Percentiles rank a stretch among this genome's conserved stretches.
These are phyloP conservation scores for Coendou prehensilis DNA, from an alignment of 2,797 vertebrate genomes.

Conservation along the genomic window DNA sequence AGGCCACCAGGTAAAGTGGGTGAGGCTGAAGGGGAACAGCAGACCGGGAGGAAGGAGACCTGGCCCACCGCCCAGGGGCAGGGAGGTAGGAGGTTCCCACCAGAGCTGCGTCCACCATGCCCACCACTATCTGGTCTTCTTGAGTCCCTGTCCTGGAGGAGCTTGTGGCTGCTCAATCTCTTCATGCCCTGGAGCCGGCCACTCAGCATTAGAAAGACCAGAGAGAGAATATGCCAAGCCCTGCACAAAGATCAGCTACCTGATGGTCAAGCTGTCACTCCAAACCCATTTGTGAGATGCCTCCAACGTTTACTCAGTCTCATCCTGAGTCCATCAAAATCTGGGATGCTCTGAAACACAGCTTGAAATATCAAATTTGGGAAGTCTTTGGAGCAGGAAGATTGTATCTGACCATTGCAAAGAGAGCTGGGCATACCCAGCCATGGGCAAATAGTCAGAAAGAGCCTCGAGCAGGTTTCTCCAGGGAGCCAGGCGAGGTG, in stretches of 20 bases:
- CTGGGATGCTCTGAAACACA: not conserved
- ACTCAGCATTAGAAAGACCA: not conserved
- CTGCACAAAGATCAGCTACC: not conserved
- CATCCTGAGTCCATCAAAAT: not conserved
- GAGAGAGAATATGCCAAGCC: not conserved
- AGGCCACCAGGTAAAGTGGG: not conserved
- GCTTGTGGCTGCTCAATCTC: not conserved
- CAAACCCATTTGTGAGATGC: not conserved
- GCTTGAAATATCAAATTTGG: not conserved
- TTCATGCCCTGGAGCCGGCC: not conserved
- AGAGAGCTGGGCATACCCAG: constrained; percentile 4
- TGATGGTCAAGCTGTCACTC: not conserved
- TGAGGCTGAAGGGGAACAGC: not conserved
- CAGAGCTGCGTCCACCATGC: not conserved
- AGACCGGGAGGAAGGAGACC: not conserved
- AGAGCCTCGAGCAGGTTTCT: constrained; percentile 32
- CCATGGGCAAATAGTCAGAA: not conserved
- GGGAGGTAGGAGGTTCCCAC: not conserved
- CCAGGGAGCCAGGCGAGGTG: not conserved
- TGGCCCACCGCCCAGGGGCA: not conserved
- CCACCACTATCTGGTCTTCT: not conserved
- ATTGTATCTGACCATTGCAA: not conserved
- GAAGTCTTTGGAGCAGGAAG: not conserved
- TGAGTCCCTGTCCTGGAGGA: not conserved
- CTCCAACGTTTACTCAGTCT: not conserved